Base-by-base conservation (phyloP, 2,888 invertebrate species). In the Stenchaetothrips biformis region DNA sequence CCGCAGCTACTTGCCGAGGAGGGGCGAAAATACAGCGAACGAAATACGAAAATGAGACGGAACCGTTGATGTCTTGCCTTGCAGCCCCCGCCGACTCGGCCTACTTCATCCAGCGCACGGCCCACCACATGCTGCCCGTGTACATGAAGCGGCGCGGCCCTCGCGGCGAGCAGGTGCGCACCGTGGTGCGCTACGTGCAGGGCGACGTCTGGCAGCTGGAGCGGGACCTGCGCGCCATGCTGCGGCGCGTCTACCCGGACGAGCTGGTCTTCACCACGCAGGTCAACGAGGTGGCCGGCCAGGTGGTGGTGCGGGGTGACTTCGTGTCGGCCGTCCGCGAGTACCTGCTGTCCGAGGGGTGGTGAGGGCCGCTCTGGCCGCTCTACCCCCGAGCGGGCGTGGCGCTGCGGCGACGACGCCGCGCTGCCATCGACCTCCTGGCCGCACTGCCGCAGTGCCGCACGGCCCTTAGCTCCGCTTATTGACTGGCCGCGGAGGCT, bases 141-240 rank as follows among this genome's bases (percentile, higher is more conserved):
- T 96, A 96, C 87, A 87, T 95, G 81, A 86, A 86, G 77, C 89
- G 91, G 80, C 90, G 91, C 85, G 67, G 67, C 0, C 67, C 67
- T 1, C 67, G 67, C 7, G 67, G 67, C 9, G 1, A 9, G 67
- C 6, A 7, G 25, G 1, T 25, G 9, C 85, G 92, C 47, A 95
- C 97, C 0, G 84, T 86, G 47, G 87, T 98, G 2, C 90, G 87
- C 82, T 90, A 89, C 84, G 91, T 98, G 81, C 90, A 95, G 84
- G 98, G 98, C 0, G 93, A 98, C 85, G 94, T 97, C 84, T 96
- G 96, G 94, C 84, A 88, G 49, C 85, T 96, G 82, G 93, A 94
- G 84, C 88, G 90, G 67, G 93, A 94, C 83, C 85, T 96, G 74
- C 90, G 90, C 81, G 84, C 87, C 13, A 89, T 91, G 84, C 87